Conservation (phyloP, 2,888 invertebrate genomes). For the Clanis bilineata region DNA sequence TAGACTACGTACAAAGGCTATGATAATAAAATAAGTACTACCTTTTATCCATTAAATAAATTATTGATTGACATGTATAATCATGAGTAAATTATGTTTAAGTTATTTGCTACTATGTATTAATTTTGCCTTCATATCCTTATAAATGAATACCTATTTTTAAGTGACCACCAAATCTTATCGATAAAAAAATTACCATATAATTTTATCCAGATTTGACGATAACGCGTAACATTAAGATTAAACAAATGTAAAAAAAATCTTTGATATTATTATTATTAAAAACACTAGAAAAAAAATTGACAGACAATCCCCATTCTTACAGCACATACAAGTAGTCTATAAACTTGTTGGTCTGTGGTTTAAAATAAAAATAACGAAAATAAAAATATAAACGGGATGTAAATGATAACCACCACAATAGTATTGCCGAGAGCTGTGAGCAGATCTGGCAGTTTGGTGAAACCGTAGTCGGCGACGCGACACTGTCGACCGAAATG, state of each 20-base stretch:
- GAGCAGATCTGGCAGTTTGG: constrained; percentile 94
- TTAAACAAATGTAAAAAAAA: too few species aligned
- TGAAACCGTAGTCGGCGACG: constrained; percentile 98
- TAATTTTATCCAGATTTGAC: too few species aligned
- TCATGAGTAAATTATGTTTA: too few species aligned
- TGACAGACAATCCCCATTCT: neutral
- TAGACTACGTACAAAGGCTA: neutral
- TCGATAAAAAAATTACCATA: too few species aligned
- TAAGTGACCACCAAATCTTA: too few species aligned
- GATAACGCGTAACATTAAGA: too few species aligned
- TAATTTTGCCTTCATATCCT: too few species aligned
- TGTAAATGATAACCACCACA: constrained; percentile 80
- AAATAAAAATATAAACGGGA: neutral
- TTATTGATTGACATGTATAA: too few species aligned
- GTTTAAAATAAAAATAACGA: neutral
- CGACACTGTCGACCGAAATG: constrained; percentile 97
- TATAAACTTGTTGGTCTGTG: neutral
- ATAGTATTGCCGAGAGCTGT: constrained; percentile 93
- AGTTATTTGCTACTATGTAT: too few species aligned
- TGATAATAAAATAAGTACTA: neutral
- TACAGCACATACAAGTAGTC: neutral
- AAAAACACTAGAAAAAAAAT: neutral
- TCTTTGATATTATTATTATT: neutral
- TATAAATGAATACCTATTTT: too few species aligned
- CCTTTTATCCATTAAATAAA: too few species aligned